Conservation (phyloP, 2,888 invertebrate genomes). For the Chrysolina americana region DNA sequence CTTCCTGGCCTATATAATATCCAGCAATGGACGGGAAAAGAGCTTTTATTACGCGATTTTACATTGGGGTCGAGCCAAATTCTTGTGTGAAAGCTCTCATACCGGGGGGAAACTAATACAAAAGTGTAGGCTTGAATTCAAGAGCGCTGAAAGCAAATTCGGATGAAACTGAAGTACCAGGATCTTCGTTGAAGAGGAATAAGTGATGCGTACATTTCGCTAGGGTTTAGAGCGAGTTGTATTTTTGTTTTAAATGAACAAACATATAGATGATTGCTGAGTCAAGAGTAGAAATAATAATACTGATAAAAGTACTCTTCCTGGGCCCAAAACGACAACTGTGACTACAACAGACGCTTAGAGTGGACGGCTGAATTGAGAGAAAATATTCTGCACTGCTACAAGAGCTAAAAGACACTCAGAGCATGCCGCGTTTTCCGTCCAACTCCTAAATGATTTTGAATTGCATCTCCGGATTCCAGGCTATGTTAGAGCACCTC, state of each 20-base stretch:
- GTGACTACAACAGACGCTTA: too few relatives aligned
- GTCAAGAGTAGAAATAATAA: neutral
- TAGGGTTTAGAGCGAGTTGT: neutral
- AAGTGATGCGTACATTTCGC: neutral
- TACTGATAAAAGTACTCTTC: too few relatives aligned
- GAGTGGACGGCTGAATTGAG: too few relatives aligned
- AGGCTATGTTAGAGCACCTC: too few relatives aligned
- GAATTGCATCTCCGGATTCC: too few relatives aligned
- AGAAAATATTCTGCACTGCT: too few relatives aligned
- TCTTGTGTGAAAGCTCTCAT: conserved; percentile 32
- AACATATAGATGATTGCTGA: neutral
- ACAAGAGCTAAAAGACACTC: too few relatives aligned
- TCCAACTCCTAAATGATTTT: too few relatives aligned
- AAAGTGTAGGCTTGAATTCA: neutral
- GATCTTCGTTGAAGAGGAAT: neutral
- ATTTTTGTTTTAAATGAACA: neutral
- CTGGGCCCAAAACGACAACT: too few relatives aligned
- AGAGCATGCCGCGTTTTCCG: too few relatives aligned
- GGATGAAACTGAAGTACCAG: neutral
- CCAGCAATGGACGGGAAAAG: conserved; percentile 23
- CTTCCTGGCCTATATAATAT: conserved; percentile 1
- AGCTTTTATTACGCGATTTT: conserved; percentile 38
- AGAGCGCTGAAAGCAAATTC: conserved; percentile 9
- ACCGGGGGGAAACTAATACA: conserved; percentile 29
- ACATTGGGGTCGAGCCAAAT: conserved; percentile 33